These are phyloP conservation scores for Saccopteryx bilineata DNA, from an alignment of 2,113 vertebrate species.

Conservation along the genomic window DNA sequence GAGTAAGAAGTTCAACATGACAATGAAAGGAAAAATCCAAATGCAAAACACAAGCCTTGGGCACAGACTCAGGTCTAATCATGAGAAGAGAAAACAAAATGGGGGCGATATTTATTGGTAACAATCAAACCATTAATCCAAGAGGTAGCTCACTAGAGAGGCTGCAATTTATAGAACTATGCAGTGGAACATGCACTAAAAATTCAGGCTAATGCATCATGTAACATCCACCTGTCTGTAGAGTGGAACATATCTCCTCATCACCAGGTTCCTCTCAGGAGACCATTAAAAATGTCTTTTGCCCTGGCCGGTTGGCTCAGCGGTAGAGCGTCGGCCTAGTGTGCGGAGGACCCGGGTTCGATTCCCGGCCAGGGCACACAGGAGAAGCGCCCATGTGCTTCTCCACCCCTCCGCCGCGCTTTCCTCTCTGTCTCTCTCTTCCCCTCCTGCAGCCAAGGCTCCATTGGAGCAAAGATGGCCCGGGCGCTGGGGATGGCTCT, in stretches of 20 bases:
- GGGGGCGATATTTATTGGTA: background rate
- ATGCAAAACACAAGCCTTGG: background rate
- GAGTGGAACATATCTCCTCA: background rate
- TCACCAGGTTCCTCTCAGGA: background rate
- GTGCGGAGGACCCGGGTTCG: no score
- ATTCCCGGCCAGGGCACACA: no score
- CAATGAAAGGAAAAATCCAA: background rate
- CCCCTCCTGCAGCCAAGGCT: no score
- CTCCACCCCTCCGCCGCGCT: no score
- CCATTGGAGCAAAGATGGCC: no score
- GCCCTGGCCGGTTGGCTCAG: no score
- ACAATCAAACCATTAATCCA: background rate
- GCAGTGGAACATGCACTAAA: background rate
- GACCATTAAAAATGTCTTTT: background rate
- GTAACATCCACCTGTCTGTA: background rate
- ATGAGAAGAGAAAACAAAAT: slow-evolving; percentile 36
- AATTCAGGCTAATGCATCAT: background rate
- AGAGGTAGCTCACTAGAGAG: background rate
- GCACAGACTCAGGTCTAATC: background rate
- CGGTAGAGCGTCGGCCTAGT: no score
- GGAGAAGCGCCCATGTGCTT: no score
- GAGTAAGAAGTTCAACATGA: background rate
- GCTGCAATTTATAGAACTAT: background rate
- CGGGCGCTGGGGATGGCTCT: no score
- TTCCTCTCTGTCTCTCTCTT: no score